phyloP scores from a whole-genome alignment of 2,888 invertebrate species.

The Plutella xylostella region DNA sequence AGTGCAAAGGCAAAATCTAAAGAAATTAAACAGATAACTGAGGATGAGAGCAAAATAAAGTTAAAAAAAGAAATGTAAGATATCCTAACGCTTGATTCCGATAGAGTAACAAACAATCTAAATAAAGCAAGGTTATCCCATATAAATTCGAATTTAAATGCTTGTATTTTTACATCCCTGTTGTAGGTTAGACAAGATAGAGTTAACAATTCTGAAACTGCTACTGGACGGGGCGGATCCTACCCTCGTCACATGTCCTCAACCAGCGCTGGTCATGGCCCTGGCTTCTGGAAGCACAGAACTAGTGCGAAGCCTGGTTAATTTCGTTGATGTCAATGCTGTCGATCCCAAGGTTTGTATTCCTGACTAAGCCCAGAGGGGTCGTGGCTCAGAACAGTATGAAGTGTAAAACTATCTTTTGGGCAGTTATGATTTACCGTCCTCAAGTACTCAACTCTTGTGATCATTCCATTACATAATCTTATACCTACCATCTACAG shows the following conservation, averaged over 20 bases:
- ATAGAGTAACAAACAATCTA: neutral
- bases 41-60: too few relatives aligned
- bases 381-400: neutral
- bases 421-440: neutral
- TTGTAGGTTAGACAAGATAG: slow-evolving; percentile 40
- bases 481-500: too few relatives aligned
- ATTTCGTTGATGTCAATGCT: slow-evolving; percentile 47
- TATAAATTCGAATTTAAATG: neutral
- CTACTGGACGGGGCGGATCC: slow-evolving; percentile 44
- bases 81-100: too few relatives aligned
- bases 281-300: slow-evolving; percentile 29
- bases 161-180: slow-evolving; percentile 8
- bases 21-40: too few relatives aligned
- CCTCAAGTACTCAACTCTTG: slow-evolving; percentile 24
- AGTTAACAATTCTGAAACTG: slow-evolving; percentile 36
- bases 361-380: neutral
- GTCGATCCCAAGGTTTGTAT: slow-evolving; percentile 26
- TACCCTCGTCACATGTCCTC: slow-evolving; percentile 37
- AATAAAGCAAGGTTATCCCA: neutral
- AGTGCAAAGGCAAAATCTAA: too few relatives aligned
- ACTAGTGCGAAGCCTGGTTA: slow-evolving; percentile 31
- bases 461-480: too few relatives aligned
- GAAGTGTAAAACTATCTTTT: neutral
- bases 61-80: too few relatives aligned
- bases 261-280: slow-evolving; percentile 41